Percentiles rank a stretch among this genome's conserved stretches.
These are phyloP conservation scores for Stratiolaelaps scimitus DNA, from an alignment of 1,140 invertebrate genomes.

Conservation along the genomic window DNA sequence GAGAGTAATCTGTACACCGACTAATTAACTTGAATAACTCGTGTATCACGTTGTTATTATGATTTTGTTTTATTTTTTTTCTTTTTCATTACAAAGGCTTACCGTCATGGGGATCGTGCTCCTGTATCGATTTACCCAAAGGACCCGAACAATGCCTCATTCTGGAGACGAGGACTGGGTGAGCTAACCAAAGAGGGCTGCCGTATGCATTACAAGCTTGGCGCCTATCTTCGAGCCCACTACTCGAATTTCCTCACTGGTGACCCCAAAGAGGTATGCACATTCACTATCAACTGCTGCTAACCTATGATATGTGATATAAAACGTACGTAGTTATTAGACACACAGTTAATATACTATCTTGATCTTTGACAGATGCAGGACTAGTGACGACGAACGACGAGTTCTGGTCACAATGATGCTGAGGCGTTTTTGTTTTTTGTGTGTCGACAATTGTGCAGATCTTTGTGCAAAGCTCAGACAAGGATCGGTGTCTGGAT, in stretches of 20 bases:
- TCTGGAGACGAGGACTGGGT: slow-evolving; percentile 18
- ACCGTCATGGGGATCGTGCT: slow-evolving; percentile 22
- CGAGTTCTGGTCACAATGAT: too few relatives aligned
- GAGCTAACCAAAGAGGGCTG: slow-evolving; percentile 23
- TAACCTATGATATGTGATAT: too few relatives aligned
- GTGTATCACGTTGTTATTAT: too few relatives aligned
- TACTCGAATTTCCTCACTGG: slow-evolving; percentile 22
- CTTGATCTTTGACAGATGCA: too few relatives aligned
- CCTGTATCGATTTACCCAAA: slow-evolving; percentile 12
- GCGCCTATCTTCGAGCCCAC: not conserved
- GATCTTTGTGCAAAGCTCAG: slow-evolving; percentile 20
- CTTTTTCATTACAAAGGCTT: not conserved
- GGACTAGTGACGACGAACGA: too few relatives aligned
- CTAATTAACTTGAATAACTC: too few relatives aligned
- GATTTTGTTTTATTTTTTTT: not conserved
- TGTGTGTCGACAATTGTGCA: not conserved
- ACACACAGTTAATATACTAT: too few relatives aligned
- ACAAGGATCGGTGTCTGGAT: slow-evolving; percentile 22
- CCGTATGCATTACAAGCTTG: slow-evolving; percentile 26
- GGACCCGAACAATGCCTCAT: slow-evolving; percentile 10
- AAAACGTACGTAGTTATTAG: too few relatives aligned
- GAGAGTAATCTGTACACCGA: too few relatives aligned
- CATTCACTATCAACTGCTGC: not conserved
- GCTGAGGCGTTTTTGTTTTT: too few relatives aligned
- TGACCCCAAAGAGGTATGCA: slow-evolving; percentile 22